These are phyloP conservation scores for Cheiracanthium punctorium DNA, from an alignment of 2,888 invertebrate species.

Conservation along the genomic window DNA sequence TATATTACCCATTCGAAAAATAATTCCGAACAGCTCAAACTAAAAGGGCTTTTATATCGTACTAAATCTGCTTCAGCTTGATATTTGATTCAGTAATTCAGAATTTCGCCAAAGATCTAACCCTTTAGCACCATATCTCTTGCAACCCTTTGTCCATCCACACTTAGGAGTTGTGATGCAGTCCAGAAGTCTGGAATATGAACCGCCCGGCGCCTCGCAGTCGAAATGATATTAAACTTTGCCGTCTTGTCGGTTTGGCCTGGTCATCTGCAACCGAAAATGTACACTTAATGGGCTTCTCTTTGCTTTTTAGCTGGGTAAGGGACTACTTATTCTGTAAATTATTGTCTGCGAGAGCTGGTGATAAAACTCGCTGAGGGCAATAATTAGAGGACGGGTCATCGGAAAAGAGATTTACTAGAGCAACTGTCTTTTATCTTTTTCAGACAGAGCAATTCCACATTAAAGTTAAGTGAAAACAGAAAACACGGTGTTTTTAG, in stretches of 20 bases:
- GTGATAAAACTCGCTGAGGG: slow-evolving; percentile 42
- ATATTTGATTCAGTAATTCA: too few relatives aligned
- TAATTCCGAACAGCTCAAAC: too few relatives aligned
- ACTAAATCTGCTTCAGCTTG: too few relatives aligned
- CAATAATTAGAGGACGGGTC: slow-evolving; percentile 32
- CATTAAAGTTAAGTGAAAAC: too few relatives aligned
- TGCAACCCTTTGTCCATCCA: too few relatives aligned
- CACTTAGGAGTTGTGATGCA: slow-evolving; percentile 16
- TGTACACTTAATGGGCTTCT: slow-evolving; percentile 41
- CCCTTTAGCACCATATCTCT: too few relatives aligned
- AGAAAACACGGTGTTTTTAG: too few relatives aligned
- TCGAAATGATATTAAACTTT: slow-evolving; percentile 54
- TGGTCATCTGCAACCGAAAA: slow-evolving; percentile 43
- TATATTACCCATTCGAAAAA: too few relatives aligned
- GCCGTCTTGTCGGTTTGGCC: slow-evolving; percentile 50
- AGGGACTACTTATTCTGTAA: slow-evolving; percentile 9
- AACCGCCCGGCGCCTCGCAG: slow-evolving; percentile 44
- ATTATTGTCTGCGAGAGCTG: slow-evolving; percentile 39
- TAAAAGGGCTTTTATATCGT: too few relatives aligned
- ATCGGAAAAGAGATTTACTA: slow-evolving; percentile 1
- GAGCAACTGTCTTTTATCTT: not conserved
- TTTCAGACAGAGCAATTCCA: too few relatives aligned
- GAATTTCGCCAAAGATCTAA: too few relatives aligned
- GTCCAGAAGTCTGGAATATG: slow-evolving; percentile 51
- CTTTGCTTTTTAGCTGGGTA: slow-evolving; percentile 22